Evolutionary conservation across 2,888 invertebrate genomes (phyloP), one percentile per base, ranked within the genome.

Genomic region (Podotricha telesiphe): DNA sequence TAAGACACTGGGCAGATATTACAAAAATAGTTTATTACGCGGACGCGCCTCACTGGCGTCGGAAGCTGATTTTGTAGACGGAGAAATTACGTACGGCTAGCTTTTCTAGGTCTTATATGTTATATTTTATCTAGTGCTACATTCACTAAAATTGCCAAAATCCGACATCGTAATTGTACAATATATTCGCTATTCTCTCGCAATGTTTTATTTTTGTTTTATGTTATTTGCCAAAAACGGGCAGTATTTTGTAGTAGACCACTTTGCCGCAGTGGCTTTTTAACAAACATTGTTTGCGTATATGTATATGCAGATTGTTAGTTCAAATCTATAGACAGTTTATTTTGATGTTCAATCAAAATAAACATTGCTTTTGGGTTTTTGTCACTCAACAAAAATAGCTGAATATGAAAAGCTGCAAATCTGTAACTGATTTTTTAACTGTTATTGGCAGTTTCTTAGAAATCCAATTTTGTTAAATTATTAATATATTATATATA

Each of bases 11-110:
- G 79, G 77, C 75, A 78, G 79, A 82, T 78, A 84, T 84, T 80
- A 81, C 82, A 80, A 78, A 80, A 77, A 83, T 82, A 83, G 83
- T 85, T 86, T 86, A 85, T 84, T 79, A 80, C 80, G 76, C 66
- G 77, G 81, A 77, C 83, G 83, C 84, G 86, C 79, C 86, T 80
- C 76, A 74, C 73, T 77, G 86, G 83, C 86, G 86, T 80, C 85
- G 79, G 79, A 78, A 78, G 76, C 74, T 75, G 78, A 78, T 78
- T 76, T 75, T 73, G 76, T 73, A 77, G 76, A 79, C 75, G 72
- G 74, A 76, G 78, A 78, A 78, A 78, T 78, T 76, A 75, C 74
- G 74, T 69, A 71, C 68, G 67, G 73, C 72, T 70, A 66, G 70
- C 68, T 66, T 70, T 70, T 68, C 72, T 70, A 68, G 55, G 53